Conservation (phyloP, 2,113 vertebrate genomes). For the Anoura caudifer region DNA sequence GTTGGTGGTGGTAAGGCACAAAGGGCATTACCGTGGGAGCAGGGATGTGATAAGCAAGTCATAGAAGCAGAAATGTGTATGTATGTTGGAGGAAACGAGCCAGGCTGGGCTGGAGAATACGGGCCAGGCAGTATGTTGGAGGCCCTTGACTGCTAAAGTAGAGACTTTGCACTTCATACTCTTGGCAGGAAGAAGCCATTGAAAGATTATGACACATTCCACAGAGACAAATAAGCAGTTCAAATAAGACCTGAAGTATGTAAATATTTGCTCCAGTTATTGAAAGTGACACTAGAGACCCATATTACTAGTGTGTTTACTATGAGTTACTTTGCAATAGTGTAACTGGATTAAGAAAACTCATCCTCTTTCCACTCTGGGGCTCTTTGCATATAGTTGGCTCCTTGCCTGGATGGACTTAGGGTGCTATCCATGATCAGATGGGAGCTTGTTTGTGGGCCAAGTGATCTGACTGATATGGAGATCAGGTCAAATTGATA, state of each 20-base stretch:
- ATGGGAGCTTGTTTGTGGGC: neutral
- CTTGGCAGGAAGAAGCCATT: conserved; percentile 48
- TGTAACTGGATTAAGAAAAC: neutral
- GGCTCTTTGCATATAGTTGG: neutral
- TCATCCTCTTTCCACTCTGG: neutral
- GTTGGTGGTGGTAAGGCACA: neutral
- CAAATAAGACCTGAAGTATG: conserved; percentile 19
- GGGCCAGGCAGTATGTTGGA: neutral
- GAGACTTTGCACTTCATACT: conserved; percentile 19
- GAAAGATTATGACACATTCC: conserved; percentile 15
- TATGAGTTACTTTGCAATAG: neutral
- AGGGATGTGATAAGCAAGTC: neutral
- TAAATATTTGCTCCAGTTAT: conserved; percentile 52
- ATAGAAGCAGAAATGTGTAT: neutral
- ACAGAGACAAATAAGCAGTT: conserved; percentile 36
- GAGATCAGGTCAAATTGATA: neutral
- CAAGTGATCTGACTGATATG: neutral
- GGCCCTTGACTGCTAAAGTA: neutral
- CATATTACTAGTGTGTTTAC: neutral
- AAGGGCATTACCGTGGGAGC: no score
- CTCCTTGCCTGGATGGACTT: neutral
- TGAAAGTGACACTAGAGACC: conserved; percentile 31
- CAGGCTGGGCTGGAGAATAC: neutral
- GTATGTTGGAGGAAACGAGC: neutral
- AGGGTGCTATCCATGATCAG: neutral